Conservation (phyloP, 2,797 vertebrate species). For the Menidia menidia region DNA sequence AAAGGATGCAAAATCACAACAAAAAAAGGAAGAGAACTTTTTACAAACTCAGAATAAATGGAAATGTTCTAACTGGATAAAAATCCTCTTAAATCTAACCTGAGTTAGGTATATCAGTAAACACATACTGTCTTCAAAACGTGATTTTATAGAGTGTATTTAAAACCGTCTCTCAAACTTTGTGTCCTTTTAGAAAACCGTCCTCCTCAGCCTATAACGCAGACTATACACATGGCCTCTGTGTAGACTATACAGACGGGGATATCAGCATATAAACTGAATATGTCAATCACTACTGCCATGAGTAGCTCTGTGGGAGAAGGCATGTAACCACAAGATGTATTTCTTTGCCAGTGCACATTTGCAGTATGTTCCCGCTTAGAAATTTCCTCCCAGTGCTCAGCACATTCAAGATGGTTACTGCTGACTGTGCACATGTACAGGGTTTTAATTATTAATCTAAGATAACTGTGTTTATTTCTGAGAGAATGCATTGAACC, state of each 20-base stretch:
- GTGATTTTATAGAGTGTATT: neutral
- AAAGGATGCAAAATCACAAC: too few relatives aligned
- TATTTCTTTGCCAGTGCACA: conserved; percentile 72
- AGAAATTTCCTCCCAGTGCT: conserved; percentile 51
- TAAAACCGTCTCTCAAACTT: conserved; percentile 16
- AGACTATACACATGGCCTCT: neutral
- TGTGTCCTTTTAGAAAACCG: conserved; percentile 6
- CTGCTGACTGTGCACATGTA: conserved; percentile 18
- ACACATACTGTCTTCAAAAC: neutral
- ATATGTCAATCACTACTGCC: conserved; percentile 81
- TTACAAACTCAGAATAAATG: too few relatives aligned
- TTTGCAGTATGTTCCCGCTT: conserved; percentile 65
- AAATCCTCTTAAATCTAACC: too few relatives aligned
- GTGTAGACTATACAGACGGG: conserved; percentile 49
- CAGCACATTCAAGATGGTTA: conserved; percentile 40
- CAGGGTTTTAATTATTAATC: neutral
- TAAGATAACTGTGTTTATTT: conserved; percentile 8
- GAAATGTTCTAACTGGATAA: too few relatives aligned
- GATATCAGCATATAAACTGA: conserved; percentile 80
- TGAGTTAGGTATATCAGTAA: too few relatives aligned
- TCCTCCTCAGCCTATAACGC: conserved; percentile 22
- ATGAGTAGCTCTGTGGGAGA: conserved; percentile 69
- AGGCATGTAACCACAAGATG: conserved; percentile 74
- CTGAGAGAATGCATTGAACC: neutral
- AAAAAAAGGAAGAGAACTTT: too few relatives aligned